phyloP scores from a whole-genome alignment of 2,797 vertebrate species.

The Falco columbarius region DNA sequence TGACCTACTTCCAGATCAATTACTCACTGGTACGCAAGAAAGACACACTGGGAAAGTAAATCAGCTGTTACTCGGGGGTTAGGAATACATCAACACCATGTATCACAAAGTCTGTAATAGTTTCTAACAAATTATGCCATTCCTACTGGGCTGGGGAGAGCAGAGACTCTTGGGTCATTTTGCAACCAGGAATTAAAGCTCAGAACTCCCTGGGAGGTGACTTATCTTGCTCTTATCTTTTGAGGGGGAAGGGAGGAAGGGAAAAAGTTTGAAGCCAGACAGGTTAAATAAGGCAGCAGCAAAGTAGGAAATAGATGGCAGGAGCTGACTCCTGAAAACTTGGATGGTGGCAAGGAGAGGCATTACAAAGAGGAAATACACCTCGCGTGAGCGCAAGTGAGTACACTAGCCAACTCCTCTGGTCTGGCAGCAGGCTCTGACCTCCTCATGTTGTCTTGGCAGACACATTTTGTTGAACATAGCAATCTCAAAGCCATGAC shows the following conservation, averaged over 20 bases:
- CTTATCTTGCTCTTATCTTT: not conserved
- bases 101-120: not conserved
- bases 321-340: not conserved
- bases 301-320: not conserved
- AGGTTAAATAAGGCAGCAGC: not conserved
- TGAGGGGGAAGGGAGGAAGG: not conserved
- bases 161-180: not conserved
- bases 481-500: not conserved
- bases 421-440: not conserved
- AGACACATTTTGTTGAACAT: accelerated
- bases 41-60: not conserved
- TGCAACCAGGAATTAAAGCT: not conserved
- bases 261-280: not conserved
- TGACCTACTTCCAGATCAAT: not conserved
- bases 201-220: not conserved
- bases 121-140: not conserved
- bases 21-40: not conserved
- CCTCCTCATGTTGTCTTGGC: not conserved
- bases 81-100: not conserved
- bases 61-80: not conserved
- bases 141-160: not conserved
- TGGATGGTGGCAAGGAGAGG: not conserved
- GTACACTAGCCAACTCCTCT: not conserved
- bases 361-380: not conserved
- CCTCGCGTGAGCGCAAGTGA: not conserved